Percentiles rank a stretch among this genome's conserved stretches.
Conservation (phyloP, 2,113 vertebrate genomes). For the Porphyrio hochstetteri region DNA sequence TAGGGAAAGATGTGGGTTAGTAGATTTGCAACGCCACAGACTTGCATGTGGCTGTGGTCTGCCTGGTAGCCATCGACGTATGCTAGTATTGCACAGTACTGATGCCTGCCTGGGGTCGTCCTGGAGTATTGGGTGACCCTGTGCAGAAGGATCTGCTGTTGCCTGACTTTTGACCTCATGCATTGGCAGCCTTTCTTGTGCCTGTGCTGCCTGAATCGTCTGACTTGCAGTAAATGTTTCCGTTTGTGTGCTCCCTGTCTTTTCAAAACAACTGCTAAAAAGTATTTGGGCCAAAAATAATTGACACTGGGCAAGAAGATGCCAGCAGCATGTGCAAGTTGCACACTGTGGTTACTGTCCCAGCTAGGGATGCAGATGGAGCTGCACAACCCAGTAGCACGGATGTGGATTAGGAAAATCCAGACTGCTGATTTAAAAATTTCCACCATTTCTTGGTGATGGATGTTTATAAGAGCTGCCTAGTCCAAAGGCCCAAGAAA, state of each 20-base stretch:
- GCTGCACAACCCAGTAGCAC: neutral
- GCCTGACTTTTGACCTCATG: neutral
- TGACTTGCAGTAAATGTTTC: conserved; percentile 19
- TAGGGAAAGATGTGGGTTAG: conserved; percentile 13
- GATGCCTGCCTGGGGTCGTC: neutral
- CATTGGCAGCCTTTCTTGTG: neutral
- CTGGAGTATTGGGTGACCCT: neutral
- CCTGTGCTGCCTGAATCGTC: neutral
- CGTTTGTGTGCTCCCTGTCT: neutral
- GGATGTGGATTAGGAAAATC: neutral
- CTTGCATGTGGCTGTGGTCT: neutral
- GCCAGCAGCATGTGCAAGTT: neutral
- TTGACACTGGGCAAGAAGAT: neutral
- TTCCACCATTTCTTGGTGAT: neutral
- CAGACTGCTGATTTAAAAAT: conserved; percentile 1
- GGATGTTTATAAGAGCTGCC: neutral
- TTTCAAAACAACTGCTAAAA: conserved; percentile 6
- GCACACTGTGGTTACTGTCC: neutral
- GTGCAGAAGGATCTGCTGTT: conserved; percentile 11
- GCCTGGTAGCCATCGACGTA: accelerated
- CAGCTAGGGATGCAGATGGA: neutral
- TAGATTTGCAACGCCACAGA: neutral
- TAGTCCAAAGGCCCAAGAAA: neutral
- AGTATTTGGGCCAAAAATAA: conserved; percentile 26
- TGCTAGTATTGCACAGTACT: neutral